Evolutionary conservation across 2,113 vertebrate genomes (phyloP), one percentile per base, ranked within the genome.

Genomic region (Oryzias woworae): DNA sequence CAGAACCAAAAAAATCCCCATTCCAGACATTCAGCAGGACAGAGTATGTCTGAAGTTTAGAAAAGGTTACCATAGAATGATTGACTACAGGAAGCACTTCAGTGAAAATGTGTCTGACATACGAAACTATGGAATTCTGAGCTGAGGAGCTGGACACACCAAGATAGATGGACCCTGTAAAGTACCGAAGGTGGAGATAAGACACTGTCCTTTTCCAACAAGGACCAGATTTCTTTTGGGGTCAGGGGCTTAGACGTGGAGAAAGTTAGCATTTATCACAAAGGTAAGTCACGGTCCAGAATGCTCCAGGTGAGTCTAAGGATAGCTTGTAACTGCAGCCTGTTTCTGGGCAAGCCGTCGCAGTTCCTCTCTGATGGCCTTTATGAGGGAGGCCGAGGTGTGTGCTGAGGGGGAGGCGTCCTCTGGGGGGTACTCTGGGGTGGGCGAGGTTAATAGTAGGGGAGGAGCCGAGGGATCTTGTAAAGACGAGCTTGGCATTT

Each of bases 301-400:
- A 45, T 10, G 48, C 36, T 71, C 71, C 45, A 82, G 89, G 90
- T 69, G 92, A 92, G 75, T 94, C 69, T 95, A 90, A 0, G 77
- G 94, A 89, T 96, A 96, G 89, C 90, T 92, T 69, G 94, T 92
- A 62, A 94, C 92, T 3, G 92, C 54, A 3, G 89, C 93, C 90
- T 99, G 97, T 89, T 97, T 98, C 90, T 96, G 96, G 66, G 96
- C 97, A 56, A 98, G 92, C n/a, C 95, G 95, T 7, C 96, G 94
- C 43, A 99, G 94, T 87, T 99, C 96, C 93, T 98, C 97, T 57
- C 97, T 92, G 85, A 99, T 99, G 17, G 96, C 96, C 93, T 97
- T 98, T 83, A 99, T 99, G 58, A 99, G 95, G 5, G 96, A 98
- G 63, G 97, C 95, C 0, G 97, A 98, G 1, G 95, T 97, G 84